Percentiles rank a stretch among this genome's conserved stretches.
Evolutionary conservation across 2,113 vertebrate genomes (phyloP).

Genomic region (Pionites leucogaster): DNA sequence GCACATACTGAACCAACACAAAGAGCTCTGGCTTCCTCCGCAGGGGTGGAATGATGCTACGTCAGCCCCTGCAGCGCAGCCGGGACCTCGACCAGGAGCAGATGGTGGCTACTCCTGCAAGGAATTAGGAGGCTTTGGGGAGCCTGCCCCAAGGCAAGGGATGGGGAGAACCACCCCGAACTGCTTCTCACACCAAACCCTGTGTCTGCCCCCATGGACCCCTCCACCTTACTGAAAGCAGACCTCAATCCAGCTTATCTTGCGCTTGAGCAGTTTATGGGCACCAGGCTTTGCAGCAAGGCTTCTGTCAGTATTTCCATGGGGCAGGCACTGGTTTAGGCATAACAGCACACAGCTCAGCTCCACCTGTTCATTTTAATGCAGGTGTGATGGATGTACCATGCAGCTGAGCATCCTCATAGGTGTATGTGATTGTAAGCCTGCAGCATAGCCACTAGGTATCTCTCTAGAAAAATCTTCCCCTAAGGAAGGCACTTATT

Average conservation of each 20-base stretch:
- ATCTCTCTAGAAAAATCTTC: background rate
- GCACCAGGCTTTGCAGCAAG: background rate
- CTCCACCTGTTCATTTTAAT: background rate
- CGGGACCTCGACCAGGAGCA: background rate
- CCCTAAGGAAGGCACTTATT: background rate
- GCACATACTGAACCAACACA: background rate
- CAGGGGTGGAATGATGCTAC: background rate
- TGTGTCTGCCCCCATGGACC: rapidly evolving
- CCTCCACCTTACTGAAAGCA: background rate
- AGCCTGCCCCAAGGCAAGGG: background rate
- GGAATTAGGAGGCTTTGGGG: background rate
- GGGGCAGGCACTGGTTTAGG: background rate
- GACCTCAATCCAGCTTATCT: background rate
- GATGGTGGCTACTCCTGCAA: background rate
- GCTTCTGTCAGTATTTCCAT: background rate
- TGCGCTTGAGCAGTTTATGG: background rate
- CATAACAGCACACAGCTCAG: background rate
- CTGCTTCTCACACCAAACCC: background rate
- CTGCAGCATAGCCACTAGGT: background rate
- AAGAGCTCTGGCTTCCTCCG: background rate
- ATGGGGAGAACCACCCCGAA: background rate
- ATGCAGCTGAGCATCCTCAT: background rate
- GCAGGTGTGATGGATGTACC: rapidly evolving
- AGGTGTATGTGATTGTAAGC: background rate
- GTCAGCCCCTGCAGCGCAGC: background rate